Evolutionary conservation across 2,113 vertebrate genomes (phyloP).

Genomic region (Periophthalmodon schlosseri): DNA sequence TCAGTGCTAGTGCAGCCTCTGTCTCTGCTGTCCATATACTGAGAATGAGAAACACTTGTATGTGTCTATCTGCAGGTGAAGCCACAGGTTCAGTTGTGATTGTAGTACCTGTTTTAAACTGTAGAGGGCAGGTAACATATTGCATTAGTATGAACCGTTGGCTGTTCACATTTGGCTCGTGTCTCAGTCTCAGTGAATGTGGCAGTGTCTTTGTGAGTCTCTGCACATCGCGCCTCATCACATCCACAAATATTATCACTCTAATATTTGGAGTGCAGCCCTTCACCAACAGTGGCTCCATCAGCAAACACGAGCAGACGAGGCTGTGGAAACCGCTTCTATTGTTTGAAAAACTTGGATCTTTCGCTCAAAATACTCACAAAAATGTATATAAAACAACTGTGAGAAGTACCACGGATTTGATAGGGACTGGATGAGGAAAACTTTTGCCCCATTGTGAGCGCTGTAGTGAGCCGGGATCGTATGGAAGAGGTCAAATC

Average conservation of each 20-base stretch:
- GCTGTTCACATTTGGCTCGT: constrained; percentile 24
- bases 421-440: no score
- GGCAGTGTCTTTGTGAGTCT: constrained; percentile 47
- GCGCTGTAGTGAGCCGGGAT: no score
- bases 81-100: no score
- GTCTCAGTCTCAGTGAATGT: constrained; percentile 39
- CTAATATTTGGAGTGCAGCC: constrained; percentile 17
- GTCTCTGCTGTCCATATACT: no score
- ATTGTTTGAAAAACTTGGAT: neutral
- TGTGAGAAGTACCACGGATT: neutral
- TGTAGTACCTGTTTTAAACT: no score
- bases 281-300: neutral
- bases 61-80: no score
- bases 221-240: constrained; percentile 32
- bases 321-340: neutral
- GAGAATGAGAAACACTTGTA: no score
- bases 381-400: neutral
- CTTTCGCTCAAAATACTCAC: neutral
- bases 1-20: no score
- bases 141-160: no score
- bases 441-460: no score
- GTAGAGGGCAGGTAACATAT: no score
- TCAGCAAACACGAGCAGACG: neutral
- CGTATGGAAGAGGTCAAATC: no score
- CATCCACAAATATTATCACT: constrained; percentile 35